Evolutionary conservation across 2,888 invertebrate species (phyloP), one percentile per base, ranked within the genome.

Genomic region (Aromia moschata): DNA sequence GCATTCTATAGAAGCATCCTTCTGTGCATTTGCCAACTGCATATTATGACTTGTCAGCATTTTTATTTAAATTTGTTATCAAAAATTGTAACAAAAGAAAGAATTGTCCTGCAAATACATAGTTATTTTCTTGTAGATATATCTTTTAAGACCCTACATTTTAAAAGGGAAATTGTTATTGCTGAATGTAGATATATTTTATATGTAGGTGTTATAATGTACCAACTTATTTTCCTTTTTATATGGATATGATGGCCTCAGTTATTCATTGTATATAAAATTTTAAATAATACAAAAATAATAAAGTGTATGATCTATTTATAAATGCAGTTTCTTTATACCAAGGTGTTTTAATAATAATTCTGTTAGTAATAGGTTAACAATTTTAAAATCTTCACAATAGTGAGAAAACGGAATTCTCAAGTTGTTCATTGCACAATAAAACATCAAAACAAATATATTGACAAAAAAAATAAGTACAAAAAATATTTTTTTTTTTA

Each of bases 211-310:
- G 63, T 63, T 56, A 56, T 37, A 63, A 40, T 63, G 60, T 63
- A 63, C 45, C 58, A 58, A 56, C 40, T 30, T 52, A 51, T 47
- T 43, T 62, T 58, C 57, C 49, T 64, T 56, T 65, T 62, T 62
- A 65, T 62, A 58, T 56, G 52, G 55, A 60, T 59, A 62, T 65
- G 59, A 60, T 64, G 64, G 68, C 67, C 64, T 69, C 62, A 62
- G 61, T 64, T 65, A 60, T 63, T 52, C 47, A 43, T 45, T 67
- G 67, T 65, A 64, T 60, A 62, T 59, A 61, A 54, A 60, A 60
- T 57, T 57, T 57, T 56, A 47, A 51, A 52, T 31, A 52, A 58
- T 53, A 56, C 47, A 56, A 43, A 54, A 46, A 49, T 49, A 46
- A 49, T 49, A 49, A 49, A 49, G 16, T 30, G 18, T 49, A 49